Percentiles rank a stretch among this genome's conserved stretches.
Conservation (phyloP, 2,797 vertebrate genomes). For the Rhinoraja longicauda region DNA sequence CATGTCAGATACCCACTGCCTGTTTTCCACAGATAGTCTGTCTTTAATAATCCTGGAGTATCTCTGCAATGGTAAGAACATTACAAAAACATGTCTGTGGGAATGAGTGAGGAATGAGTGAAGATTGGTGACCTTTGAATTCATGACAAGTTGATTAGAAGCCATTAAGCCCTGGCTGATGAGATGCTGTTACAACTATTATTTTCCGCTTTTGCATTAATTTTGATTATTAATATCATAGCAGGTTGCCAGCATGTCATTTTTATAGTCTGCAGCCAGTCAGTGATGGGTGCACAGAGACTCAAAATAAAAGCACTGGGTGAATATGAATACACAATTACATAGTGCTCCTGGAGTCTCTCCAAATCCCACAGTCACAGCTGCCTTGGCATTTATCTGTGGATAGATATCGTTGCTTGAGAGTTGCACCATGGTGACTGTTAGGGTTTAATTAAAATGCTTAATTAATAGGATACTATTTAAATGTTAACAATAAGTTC, state of each 20-base stretch:
- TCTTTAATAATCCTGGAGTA: background rate
- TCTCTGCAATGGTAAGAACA: background rate
- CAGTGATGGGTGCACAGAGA: background rate
- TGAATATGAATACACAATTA: constrained; percentile 11
- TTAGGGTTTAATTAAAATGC: constrained; percentile 6
- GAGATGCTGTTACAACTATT: constrained; percentile 14
- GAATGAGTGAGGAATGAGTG: constrained; percentile 2
- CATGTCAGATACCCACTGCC: background rate
- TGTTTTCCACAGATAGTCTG: background rate
- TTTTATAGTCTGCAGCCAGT: background rate
- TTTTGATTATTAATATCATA: constrained; percentile 17
- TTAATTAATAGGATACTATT: constrained; percentile 29
- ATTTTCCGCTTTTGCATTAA: background rate
- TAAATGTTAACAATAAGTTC: background rate
- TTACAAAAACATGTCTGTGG: background rate
- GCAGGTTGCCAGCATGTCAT: background rate
- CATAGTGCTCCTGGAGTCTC: background rate
- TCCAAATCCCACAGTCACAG: constrained; percentile 31
- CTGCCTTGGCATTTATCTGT: constrained; percentile 4
- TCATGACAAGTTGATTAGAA: constrained; percentile 15
- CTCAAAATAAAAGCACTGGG: background rate
- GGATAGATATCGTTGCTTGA: constrained; percentile 22
- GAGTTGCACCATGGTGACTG: background rate
- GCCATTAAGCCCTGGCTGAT: background rate
- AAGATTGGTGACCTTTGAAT: background rate